Base-by-base conservation (phyloP, 2,113 vertebrate species). In the Piprites chloris region DNA sequence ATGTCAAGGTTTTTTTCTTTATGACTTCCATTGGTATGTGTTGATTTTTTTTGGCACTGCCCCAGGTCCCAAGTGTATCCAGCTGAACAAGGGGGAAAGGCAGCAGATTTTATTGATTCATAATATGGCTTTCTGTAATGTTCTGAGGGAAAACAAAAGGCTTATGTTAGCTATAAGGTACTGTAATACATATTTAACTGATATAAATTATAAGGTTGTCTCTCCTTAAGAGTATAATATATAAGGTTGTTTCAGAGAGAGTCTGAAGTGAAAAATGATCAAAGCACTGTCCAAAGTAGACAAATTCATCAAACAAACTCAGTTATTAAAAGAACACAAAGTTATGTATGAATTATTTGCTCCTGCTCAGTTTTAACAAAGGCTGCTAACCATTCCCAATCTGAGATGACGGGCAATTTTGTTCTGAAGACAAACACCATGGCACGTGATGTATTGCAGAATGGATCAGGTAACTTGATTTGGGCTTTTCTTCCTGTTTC, bases 1-100 rank as follows among this genome's bases (percentile, higher is more conserved):
- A 93, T 71, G 93, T 96, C 87, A 91, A 83, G 53, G 22, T 26
- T 87, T 89, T 91, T 96, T 97, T 87, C 75, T 95, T 91, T 95
- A 96, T 93, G 85, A 82, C 66, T 46, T 95, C 16, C n/a, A 63
- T 15, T 79, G 93, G 87, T 86, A 95, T 90, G 87, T 86, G 93
- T 74, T 97, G 89, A 96, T 97, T 90, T 94, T 90, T 93, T 84
- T 96, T 97, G 95, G 96, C 95, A 55, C 33, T 42, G 65, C 20
- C 62, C 72, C 82, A 96, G 79, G 55, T 67, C 92, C 74, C 88
- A 90, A 87, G 53, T 52, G 79, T 84, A 52, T 87, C 68, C 44
- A 62, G n/a, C 46, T 74, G 59, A 92, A 87, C 32, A 74, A 81
- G 86, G 39, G 67, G 39, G 26, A 94, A 95, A 96, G 91, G 93